Conservation (phyloP, 1,140 invertebrate genomes). For the Drusus annulatus region DNA sequence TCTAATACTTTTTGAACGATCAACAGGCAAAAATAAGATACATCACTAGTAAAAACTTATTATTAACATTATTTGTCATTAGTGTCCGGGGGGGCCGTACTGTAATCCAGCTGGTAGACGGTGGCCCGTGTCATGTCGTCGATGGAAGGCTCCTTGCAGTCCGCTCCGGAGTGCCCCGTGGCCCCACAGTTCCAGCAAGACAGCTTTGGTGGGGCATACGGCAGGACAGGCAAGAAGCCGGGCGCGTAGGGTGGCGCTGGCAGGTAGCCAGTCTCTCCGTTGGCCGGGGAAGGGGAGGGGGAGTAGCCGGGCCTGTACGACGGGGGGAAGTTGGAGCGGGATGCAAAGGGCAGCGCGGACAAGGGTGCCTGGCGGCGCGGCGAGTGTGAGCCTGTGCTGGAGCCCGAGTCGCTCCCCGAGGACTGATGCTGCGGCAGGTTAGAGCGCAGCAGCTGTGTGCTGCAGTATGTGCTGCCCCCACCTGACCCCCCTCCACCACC, state of each 20-base stretch:
- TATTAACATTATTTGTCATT: constrained; percentile 64
- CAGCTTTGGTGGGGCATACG: constrained; percentile 73
- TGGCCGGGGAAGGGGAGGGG: constrained; percentile 60
- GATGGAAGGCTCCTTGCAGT: constrained; percentile 90
- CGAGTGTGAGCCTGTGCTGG: constrained; percentile 72
- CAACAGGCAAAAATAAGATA: constrained; percentile 49
- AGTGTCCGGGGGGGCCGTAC: constrained; percentile 65
- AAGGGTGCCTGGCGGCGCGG: constrained; percentile 71
- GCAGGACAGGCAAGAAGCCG: constrained; percentile 68
- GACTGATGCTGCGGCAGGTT: constrained; percentile 62
- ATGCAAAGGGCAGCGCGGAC: constrained; percentile 66
- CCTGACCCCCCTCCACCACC: constrained; percentile 68
- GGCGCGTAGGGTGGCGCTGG: constrained; percentile 65
- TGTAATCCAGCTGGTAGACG: constrained; percentile 76
- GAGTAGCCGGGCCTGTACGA: constrained; percentile 50
- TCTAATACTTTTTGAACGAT: constrained; percentile 50
- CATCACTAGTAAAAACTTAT: constrained; percentile 19
- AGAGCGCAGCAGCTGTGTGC: constrained; percentile 56
- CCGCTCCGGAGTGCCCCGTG: constrained; percentile 82
- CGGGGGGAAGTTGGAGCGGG: constrained; percentile 63
- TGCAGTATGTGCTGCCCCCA: constrained; percentile 62
- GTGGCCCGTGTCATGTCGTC: constrained; percentile 86
- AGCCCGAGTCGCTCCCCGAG: constrained; percentile 75
- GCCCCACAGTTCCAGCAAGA: constrained; percentile 85
- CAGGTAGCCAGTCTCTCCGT: constrained; percentile 52